phyloP scores from a whole-genome alignment of 1,140 invertebrate genomes.

The Hylaeus volcanicus region DNA sequence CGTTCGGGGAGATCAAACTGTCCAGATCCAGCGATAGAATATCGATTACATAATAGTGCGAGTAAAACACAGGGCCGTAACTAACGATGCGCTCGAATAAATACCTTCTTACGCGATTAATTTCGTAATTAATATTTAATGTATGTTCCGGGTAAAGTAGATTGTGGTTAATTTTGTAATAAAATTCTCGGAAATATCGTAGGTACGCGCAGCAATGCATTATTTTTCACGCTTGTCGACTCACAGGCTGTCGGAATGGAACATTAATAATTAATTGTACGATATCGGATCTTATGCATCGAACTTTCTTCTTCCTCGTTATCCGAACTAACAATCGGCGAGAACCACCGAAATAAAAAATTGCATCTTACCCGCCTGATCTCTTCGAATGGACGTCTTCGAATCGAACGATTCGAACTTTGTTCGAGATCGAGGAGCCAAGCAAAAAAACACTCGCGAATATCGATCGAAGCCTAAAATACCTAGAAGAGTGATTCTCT shows the following conservation, averaged over 20 bases:
- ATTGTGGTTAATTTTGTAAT: neutral
- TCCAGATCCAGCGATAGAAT: neutral
- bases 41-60: neutral
- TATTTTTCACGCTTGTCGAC: neutral
- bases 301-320: no score
- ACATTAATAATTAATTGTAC: no score
- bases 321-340: no score
- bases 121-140: neutral
- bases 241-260: neutral
- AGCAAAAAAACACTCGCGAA: neutral
- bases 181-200: neutral
- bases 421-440: neutral
- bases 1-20: neutral
- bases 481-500: neutral
- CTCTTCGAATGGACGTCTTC: no score
- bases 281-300: no score
- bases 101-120: slow-evolving; percentile 4
- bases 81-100: neutral
- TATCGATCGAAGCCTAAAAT: neutral
- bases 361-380: no score
- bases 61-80: neutral
- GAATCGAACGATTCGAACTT: no score
- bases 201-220: neutral
- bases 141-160: neutral
- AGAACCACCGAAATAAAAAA: no score